Conservation (phyloP, 2,888 invertebrate species). For the Nesidiocoris tenuis region DNA sequence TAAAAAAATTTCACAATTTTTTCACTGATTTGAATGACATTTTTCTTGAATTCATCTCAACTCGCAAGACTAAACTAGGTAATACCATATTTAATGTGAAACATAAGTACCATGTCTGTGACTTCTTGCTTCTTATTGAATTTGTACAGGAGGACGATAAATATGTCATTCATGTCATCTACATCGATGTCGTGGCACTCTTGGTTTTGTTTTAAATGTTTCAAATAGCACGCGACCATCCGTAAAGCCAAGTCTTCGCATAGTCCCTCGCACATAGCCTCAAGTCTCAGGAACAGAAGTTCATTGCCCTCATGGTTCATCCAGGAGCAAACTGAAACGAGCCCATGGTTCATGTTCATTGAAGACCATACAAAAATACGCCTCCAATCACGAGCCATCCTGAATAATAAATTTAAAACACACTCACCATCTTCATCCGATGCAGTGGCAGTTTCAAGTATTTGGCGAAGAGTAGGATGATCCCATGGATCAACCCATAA, state of each 20-base stretch:
- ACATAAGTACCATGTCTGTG: conserved; percentile 59
- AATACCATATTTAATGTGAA: too few relatives aligned
- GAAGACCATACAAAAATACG: too few relatives aligned
- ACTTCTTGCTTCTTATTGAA: conserved; percentile 60
- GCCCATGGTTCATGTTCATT: too few relatives aligned
- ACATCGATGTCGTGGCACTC: conserved; percentile 53
- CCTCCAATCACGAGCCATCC: too few relatives aligned
- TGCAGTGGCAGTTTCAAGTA: conserved; percentile 55
- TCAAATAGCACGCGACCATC: conserved; percentile 61
- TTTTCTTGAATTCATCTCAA: too few relatives aligned
- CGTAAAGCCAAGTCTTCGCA: conserved; percentile 64
- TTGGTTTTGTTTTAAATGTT: conserved; percentile 55
- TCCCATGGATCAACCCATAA: conserved; percentile 61
- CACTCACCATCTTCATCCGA: conserved; percentile 57
- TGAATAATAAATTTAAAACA: too few relatives aligned
- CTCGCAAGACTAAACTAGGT: too few relatives aligned
- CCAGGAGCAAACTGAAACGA: conserved; percentile 61
- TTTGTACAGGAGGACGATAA: conserved; percentile 62
- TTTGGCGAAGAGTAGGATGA: conserved; percentile 56
- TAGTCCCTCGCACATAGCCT: conserved; percentile 62
- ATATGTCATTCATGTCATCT: conserved; percentile 62
- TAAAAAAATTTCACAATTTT: too few relatives aligned
- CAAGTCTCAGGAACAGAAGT: conserved; percentile 63
- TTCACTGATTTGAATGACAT: too few relatives aligned
- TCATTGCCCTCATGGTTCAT: conserved; percentile 63